These are phyloP conservation scores for Coleophora flavipennella DNA, from an alignment of 2,888 invertebrate genomes.

Conservation along the genomic window DNA sequence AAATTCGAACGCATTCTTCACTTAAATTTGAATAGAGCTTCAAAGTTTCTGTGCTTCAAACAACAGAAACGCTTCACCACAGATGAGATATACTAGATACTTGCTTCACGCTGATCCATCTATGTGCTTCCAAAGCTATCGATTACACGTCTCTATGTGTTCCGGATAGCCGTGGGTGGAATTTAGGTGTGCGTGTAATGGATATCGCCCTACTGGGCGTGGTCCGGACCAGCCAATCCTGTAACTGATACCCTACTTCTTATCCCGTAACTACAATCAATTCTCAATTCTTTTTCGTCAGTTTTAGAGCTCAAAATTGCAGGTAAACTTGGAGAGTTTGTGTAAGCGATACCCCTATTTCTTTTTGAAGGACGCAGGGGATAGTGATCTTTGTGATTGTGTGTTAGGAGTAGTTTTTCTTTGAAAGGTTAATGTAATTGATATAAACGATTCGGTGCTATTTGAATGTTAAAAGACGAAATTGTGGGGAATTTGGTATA, in stretches of 20 bases:
- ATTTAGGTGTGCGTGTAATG: conserved; percentile 57
- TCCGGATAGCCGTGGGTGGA: conserved; percentile 40
- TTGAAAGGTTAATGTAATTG: conserved; percentile 39
- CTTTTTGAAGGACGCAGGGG: background rate
- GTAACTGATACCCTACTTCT: conserved; percentile 69
- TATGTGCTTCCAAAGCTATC: conserved; percentile 28
- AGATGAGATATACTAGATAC: no score
- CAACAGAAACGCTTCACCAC: no score
- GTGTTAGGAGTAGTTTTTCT: conserved; percentile 22
- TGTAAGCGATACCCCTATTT: conserved; percentile 59
- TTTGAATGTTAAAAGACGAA: conserved; percentile 10
- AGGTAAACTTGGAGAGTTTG: conserved; percentile 18
- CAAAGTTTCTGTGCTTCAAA: no score
- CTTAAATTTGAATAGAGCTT: no score
- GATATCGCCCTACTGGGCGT: conserved; percentile 63
- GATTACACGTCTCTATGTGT: conserved; percentile 34
- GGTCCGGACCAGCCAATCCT: conserved; percentile 62
- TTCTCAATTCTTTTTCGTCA: conserved; percentile 15
- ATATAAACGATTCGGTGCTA: conserved; percentile 39
- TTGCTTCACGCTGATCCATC: no score
- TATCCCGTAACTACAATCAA: conserved; percentile 27
- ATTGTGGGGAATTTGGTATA: background rate
- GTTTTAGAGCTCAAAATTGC: conserved; percentile 20
- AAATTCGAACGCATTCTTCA: no score
- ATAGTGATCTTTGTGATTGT: conserved; percentile 28